A percentile compares a stretch with the other conserved stretches of the same genome.
These are phyloP conservation scores for Pachyrhynchus sulphureomaculatus DNA, from an alignment of 1,140 invertebrate genomes.

Conservation along the genomic window DNA sequence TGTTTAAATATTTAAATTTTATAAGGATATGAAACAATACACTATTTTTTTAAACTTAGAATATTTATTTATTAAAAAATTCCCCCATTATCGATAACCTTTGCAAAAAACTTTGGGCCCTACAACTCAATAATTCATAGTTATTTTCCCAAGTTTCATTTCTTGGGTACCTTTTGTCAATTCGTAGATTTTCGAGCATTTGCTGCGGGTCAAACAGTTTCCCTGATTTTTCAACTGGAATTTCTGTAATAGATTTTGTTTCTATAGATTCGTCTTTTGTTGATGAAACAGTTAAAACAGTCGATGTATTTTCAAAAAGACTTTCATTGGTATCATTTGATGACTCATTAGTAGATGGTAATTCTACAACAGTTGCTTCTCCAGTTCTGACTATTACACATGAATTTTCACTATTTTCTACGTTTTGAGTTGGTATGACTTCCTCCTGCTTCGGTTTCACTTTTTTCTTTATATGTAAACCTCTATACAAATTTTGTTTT, in stretches of 20 bases:
- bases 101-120: conserved; percentile 66
- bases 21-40: too few relatives aligned
- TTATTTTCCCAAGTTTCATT: conserved; percentile 54
- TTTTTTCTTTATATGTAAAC: conserved; percentile 28
- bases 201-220: conserved; percentile 56
- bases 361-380: conserved; percentile 11
- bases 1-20: too few relatives aligned
- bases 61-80: conserved; percentile 18
- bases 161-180: conserved; percentile 51
- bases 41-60: too few relatives aligned
- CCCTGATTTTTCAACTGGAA: neutral
- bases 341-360: conserved; percentile 25
- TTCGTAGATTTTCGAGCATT: conserved; percentile 58
- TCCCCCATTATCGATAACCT: conserved; percentile 67
- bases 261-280: conserved; percentile 12
- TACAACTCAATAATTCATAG: conserved; percentile 62
- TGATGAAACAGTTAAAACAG: conserved; percentile 19
- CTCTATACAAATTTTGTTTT: conserved; percentile 43
- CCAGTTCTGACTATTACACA: conserved; percentile 26
- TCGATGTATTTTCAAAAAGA: conserved; percentile 17
- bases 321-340: conserved; percentile 9
- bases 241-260: neutral
- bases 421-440: neutral
- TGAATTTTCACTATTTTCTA: conserved; percentile 46
- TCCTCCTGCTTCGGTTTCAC: conserved; percentile 25